These are phyloP conservation scores for Toxostoma redivivum DNA, from an alignment of 2,113 vertebrate species.

Conservation along the genomic window DNA sequence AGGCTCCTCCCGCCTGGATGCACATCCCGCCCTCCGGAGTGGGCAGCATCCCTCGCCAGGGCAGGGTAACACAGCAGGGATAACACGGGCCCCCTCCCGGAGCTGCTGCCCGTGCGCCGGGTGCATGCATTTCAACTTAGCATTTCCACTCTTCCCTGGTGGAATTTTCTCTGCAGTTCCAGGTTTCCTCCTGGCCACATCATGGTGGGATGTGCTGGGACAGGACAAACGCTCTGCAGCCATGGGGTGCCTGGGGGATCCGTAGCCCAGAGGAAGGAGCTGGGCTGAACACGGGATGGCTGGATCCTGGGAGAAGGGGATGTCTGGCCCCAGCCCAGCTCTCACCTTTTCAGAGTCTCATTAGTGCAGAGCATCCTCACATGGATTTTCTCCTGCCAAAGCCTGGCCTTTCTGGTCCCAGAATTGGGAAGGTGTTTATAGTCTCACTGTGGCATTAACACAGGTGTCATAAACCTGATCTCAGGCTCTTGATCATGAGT, in stretches of 20 bases:
- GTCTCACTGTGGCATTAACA: background rate
- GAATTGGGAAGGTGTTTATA: background rate
- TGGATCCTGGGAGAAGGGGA: background rate
- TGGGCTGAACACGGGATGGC: background rate
- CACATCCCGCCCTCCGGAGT: background rate
- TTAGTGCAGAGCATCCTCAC: background rate
- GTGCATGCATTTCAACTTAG: background rate
- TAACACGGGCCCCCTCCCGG: too few relatives aligned
- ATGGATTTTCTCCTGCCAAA: background rate
- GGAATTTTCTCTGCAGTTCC: background rate
- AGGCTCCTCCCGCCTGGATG: background rate
- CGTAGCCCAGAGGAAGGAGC: background rate
- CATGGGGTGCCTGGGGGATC: rapidly evolving
- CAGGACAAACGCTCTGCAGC: background rate
- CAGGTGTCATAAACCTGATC: background rate
- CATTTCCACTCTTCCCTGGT: background rate
- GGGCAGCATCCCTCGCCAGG: background rate
- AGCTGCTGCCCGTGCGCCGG: background rate
- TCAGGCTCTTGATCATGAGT: background rate
- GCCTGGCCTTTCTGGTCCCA: background rate
- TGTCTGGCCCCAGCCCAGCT: rapidly evolving
- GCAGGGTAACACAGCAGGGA: background rate
- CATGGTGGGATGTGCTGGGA: background rate
- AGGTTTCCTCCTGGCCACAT: background rate
- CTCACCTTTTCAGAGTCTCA: background rate